Percentiles rank a stretch among this genome's conserved stretches.
These are phyloP conservation scores for Venturia canescens DNA, from an alignment of 1,140 invertebrate species.

Conservation along the genomic window DNA sequence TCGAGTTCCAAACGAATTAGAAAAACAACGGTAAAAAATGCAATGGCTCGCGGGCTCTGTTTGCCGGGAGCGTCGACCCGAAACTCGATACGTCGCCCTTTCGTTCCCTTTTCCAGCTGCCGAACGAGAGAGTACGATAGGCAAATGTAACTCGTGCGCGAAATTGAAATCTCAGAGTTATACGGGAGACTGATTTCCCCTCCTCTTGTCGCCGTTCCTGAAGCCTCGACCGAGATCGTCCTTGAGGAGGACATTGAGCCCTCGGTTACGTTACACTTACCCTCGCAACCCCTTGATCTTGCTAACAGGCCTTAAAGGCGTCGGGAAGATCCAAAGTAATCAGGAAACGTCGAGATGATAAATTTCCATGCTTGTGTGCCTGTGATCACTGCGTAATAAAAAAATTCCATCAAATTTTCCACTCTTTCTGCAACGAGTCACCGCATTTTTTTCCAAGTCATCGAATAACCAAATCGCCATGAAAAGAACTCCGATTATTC, in stretches of 20 bases:
- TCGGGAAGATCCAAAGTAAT: too few relatives aligned
- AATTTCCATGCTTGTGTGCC: too few relatives aligned
- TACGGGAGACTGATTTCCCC: slow-evolving; percentile 14
- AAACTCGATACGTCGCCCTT: slow-evolving; percentile 11
- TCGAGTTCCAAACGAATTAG: not conserved
- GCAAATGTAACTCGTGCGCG: slow-evolving; percentile 42
- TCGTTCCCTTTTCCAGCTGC: not conserved
- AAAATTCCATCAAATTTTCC: too few relatives aligned
- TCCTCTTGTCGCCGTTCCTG: not conserved
- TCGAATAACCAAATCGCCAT: too few relatives aligned
- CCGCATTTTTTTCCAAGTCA: too few relatives aligned
- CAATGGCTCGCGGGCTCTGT: not conserved
- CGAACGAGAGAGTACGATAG: not conserved
- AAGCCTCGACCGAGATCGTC: not conserved
- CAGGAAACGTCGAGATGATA: too few relatives aligned
- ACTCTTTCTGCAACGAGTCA: too few relatives aligned
- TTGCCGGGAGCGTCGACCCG: not conserved
- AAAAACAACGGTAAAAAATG: too few relatives aligned
- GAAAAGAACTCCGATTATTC: too few relatives aligned
- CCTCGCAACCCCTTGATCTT: not conserved
- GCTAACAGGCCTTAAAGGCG: too few relatives aligned
- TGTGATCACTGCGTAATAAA: too few relatives aligned
- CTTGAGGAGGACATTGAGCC: slow-evolving; percentile 4
- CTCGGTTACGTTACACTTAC: not conserved
- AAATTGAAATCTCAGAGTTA: slow-evolving; percentile 41